A percentile compares a stretch with the other conserved stretches of the same genome.
phyloP scores from a whole-genome alignment of 1,140 invertebrate genomes.

The Polyergus mexicanus region DNA sequence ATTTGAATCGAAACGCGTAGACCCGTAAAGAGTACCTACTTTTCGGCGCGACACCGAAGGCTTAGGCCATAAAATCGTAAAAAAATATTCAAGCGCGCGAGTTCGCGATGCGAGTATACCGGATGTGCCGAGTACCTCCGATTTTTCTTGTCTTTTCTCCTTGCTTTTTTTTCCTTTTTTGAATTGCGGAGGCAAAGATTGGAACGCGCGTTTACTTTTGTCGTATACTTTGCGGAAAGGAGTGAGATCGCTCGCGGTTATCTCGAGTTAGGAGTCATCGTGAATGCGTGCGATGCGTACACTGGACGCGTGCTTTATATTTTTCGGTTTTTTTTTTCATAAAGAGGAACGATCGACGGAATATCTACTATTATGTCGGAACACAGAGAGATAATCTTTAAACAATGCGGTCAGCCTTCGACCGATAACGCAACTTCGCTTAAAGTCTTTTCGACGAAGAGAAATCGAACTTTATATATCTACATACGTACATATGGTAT shows the following conservation, averaged over 20 bases:
- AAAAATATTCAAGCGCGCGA: slow-evolving; percentile 67
- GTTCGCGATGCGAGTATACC: slow-evolving; percentile 1
- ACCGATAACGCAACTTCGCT: slow-evolving; percentile 54
- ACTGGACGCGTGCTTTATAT: slow-evolving; percentile 37
- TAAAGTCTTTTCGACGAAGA: not conserved
- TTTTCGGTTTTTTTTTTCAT: slow-evolving; percentile 59
- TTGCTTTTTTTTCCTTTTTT: not conserved
- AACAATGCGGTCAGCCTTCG: slow-evolving; percentile 65
- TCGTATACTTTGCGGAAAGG: slow-evolving; percentile 65
- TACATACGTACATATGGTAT: not conserved
- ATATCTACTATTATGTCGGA: slow-evolving; percentile 69
- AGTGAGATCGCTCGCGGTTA: slow-evolving; percentile 54
- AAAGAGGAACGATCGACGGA: slow-evolving; percentile 70
- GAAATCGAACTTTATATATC: not conserved
- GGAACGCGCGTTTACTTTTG: slow-evolving; percentile 61
- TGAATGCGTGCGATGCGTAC: slow-evolving; percentile 46
- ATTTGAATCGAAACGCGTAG: slow-evolving; percentile 39
- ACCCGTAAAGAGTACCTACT: slow-evolving; percentile 44
- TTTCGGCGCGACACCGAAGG: slow-evolving; percentile 39
- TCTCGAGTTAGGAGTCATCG: slow-evolving; percentile 25
- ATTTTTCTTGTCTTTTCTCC: slow-evolving; percentile 16
- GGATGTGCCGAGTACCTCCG: slow-evolving; percentile 12
- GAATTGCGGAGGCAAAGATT: slow-evolving; percentile 23
- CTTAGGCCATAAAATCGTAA: slow-evolving; percentile 64
- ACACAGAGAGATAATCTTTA: slow-evolving; percentile 75